Conservation (phyloP, 1,140 invertebrate species). For the Pseudachorutes palmiensis region DNA sequence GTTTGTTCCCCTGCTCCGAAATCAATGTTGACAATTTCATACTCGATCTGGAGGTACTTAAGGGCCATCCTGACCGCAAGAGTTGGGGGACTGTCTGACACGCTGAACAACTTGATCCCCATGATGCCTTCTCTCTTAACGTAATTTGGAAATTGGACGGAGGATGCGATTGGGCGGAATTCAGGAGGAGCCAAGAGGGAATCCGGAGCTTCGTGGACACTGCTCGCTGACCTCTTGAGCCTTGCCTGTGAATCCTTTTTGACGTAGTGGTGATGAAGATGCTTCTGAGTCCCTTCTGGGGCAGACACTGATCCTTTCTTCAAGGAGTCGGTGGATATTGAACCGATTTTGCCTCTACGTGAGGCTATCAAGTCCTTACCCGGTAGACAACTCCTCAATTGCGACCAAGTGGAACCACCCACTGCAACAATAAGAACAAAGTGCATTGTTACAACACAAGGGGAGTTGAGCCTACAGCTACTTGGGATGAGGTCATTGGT, state of each 20-base stretch:
- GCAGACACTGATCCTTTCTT: constrained; percentile 7
- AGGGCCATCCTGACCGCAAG: constrained; percentile 59
- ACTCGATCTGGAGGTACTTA: constrained; percentile 48
- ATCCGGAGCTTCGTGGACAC: constrained; percentile 15
- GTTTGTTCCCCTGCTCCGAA: constrained; percentile 61
- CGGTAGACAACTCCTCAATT: constrained; percentile 14
- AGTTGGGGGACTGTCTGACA: constrained; percentile 66
- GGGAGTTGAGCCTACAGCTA: too few species aligned
- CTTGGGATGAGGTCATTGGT: too few species aligned
- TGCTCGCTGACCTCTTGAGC: not conserved
- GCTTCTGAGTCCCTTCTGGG: not conserved
- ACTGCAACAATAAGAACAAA: constrained; percentile 25
- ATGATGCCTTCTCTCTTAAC: constrained; percentile 20
- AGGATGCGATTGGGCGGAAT: constrained; percentile 8
- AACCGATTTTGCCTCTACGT: constrained; percentile 17
- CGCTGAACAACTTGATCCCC: constrained; percentile 52
- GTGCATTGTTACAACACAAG: too few species aligned
- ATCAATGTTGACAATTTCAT: constrained; percentile 57
- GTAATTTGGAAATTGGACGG: too few species aligned
- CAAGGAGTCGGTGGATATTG: not conserved
- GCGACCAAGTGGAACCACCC: constrained; percentile 22
- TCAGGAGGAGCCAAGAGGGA: constrained; percentile 9
- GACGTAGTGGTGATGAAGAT: not conserved
- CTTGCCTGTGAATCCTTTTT: not conserved
- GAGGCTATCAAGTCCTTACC: constrained; percentile 21